Base-by-base conservation (phyloP, 2,113 vertebrate genomes). In the Oreochromis tanganicae region DNA sequence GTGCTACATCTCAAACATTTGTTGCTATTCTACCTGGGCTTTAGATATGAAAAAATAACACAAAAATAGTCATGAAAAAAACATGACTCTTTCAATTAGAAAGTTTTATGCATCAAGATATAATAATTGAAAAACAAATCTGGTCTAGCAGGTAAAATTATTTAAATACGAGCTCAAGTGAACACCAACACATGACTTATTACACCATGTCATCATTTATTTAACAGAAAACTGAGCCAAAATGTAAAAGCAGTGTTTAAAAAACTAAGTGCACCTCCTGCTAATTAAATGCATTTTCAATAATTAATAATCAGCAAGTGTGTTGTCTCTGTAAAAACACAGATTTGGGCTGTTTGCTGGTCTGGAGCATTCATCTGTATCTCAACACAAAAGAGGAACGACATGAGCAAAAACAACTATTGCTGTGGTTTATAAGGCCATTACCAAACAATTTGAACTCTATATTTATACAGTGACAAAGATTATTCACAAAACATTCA, bases 251-350 rank as follows among this genome's bases (percentile, higher is more conserved):
- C 8, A 27, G 38, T 71, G 1, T 46, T 43, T 71, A 1, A 43
- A 71, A 43, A 71, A 16, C 36, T 24, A 41, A 46, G 38, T 10
- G 41, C 38, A 73, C 13, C 38, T 41, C 12, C n/a, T 24, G 66
- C n/a, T 43, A 73, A 73, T 46, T 16, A 73, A 73, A 73, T 73
- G 38, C 38, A 73, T 16, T 73, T 66, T 73, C 38, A 73, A 27
- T 46, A 10, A 46, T 73, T 46, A 38, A 73, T 73, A 24, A 73
- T 73, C 21, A 73, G 68, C 21, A 73, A 16, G 21, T 46, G 13
- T 46, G 11, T 17, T 38, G 21, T 13, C 38, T 46, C 38, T 46
- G 21, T 73, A 73, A 73, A 73, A 46, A 24, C 66, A 73, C 12
- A 73, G 10, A 27, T 73, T 73, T 73, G 38, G 3, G 5, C 21